A percentile compares a stretch with the other conserved stretches of the same genome.
phyloP scores from a whole-genome alignment of 92 coral and sea anemone species.

The Bergia puertoricense region DNA sequence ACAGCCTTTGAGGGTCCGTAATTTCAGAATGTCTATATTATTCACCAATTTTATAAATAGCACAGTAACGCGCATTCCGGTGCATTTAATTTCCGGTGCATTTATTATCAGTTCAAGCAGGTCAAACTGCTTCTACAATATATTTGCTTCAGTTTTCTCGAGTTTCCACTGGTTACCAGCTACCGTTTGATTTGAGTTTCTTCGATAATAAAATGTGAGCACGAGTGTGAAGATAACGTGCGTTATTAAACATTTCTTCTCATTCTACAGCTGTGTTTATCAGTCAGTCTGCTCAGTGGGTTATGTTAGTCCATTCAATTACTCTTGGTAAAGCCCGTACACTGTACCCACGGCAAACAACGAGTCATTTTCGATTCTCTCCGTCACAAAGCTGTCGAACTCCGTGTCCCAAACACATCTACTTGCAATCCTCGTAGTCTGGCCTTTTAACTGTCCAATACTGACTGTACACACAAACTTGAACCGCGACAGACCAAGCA shows the following conservation, averaged over 20 bases:
- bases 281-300: too few relatives aligned
- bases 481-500: constrained; percentile 72
- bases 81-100: too few relatives aligned
- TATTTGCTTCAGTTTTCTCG: not conserved
- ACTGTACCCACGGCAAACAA: constrained; percentile 92
- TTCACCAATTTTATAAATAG: too few relatives aligned
- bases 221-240: too few relatives aligned
- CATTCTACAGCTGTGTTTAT: too few relatives aligned
- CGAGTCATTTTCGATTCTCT: constrained; percentile 71
- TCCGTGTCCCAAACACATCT: constrained; percentile 94
- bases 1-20: too few relatives aligned
- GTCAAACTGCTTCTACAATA: too few relatives aligned
- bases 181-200: not conserved
- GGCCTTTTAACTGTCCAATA: constrained; percentile 84
- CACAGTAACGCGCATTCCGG: too few relatives aligned
- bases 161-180: constrained; percentile 5
- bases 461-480: constrained; percentile 88
- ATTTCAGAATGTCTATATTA: not conserved
- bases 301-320: not conserved
- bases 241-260: too few relatives aligned
- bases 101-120: too few relatives aligned
- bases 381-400: constrained; percentile 82
- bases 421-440: constrained; percentile 81
- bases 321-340: constrained; percentile 84
- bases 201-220: too few relatives aligned